These are phyloP conservation scores for Euplagia quadripunctaria DNA, from an alignment of 2,888 invertebrate genomes.

Conservation along the genomic window DNA sequence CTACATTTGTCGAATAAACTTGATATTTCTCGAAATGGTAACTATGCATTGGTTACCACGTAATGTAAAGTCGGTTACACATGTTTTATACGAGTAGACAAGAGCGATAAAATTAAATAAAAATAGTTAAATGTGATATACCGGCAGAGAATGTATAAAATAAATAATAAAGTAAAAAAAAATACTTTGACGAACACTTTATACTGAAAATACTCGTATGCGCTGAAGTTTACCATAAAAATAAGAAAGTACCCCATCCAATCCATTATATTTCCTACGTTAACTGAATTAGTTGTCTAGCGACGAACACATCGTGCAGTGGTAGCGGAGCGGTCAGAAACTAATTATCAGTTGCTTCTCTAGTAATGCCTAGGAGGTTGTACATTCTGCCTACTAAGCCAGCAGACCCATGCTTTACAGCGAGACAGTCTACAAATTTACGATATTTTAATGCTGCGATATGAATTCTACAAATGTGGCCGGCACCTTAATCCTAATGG, in stretches of 20 bases:
- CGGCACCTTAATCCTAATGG: background rate
- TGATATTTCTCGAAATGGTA: background rate
- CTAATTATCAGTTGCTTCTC: too few relatives aligned
- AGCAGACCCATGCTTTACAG: too few relatives aligned
- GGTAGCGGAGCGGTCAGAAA: too few relatives aligned
- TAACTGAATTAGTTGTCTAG: too few relatives aligned
- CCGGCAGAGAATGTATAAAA: background rate
- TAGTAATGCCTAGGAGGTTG: too few relatives aligned
- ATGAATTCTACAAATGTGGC: background rate
- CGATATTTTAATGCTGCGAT: background rate
- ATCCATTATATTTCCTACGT: background rate
- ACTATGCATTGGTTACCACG: background rate
- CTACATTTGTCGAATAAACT: background rate
- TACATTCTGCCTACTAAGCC: too few relatives aligned
- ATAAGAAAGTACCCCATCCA: too few relatives aligned
- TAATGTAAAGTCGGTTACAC: background rate
- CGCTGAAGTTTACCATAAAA: background rate
- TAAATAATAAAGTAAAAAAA: too few relatives aligned
- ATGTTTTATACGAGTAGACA: background rate
- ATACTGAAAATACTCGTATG: background rate
- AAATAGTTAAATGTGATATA: background rate
- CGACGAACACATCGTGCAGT: too few relatives aligned
- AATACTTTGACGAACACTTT: too few relatives aligned
- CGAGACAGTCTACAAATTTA: too few relatives aligned
- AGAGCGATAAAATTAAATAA: background rate